phyloP scores from a whole-genome alignment of 2,888 invertebrate genomes.

The Epistrophe eligans region DNA sequence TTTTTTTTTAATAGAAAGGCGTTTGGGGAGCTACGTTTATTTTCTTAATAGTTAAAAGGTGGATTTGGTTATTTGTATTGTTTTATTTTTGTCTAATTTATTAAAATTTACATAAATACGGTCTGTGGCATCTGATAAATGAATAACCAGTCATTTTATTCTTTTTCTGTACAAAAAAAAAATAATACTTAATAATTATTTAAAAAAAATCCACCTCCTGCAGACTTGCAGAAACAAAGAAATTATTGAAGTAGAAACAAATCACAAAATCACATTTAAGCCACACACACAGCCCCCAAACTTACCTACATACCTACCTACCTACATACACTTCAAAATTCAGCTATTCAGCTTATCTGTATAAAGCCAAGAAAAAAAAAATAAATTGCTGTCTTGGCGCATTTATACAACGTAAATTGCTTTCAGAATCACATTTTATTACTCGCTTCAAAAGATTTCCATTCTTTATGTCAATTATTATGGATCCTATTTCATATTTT shows the following conservation, averaged over 20 bases:
- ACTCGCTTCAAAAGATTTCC: slow-evolving; percentile 40
- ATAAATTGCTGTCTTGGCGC: slow-evolving; percentile 55
- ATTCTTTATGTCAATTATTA: slow-evolving; percentile 48
- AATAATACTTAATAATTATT: too few species aligned
- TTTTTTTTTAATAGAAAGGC: slow-evolving; percentile 37
- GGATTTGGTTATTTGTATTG: not conserved
- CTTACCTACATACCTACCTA: too few species aligned
- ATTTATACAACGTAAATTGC: slow-evolving; percentile 60
- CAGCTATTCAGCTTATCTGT: not conserved
- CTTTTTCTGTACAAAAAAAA: too few species aligned
- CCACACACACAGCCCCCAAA: not conserved
- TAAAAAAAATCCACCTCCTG: too few species aligned
- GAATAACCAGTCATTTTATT: too few species aligned
- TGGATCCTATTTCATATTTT: slow-evolving; percentile 62
- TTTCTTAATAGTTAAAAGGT: not conserved
- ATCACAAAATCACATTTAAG: not conserved
- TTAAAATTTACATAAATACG: too few species aligned
- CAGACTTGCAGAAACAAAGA: not conserved
- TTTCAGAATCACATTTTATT: slow-evolving; percentile 57
- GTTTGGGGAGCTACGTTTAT: slow-evolving; percentile 15
- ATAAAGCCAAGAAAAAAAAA: not conserved
- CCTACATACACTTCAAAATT: not conserved
- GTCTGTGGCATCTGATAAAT: too few species aligned
- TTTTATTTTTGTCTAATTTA: not conserved
- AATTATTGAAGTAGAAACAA: not conserved